Evolutionary conservation across 1,140 invertebrate genomes (phyloP).

Genomic region (Theocolax elegans): DNA sequence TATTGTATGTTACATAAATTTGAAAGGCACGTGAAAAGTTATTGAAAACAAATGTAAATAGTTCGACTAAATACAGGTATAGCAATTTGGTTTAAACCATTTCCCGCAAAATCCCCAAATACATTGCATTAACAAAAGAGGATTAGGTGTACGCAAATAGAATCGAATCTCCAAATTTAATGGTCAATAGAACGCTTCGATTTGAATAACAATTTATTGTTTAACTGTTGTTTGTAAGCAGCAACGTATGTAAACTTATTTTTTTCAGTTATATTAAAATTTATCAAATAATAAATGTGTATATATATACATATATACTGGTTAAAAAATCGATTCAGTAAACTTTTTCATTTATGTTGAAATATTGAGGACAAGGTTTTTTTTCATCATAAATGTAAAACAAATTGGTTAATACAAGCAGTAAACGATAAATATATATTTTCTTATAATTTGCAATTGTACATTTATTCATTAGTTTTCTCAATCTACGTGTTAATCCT

Average conservation of each 20-base stretch:
- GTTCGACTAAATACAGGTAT: background rate
- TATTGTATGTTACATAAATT: too few species aligned
- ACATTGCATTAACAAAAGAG: slow-evolving; percentile 23
- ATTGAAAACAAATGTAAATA: too few species aligned
- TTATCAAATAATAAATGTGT: background rate
- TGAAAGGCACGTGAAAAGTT: too few species aligned
- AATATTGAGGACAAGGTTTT: too few species aligned
- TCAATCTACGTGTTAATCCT: too few species aligned
- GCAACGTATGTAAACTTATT: background rate
- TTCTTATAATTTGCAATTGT: too few species aligned
- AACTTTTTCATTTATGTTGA: too few species aligned
- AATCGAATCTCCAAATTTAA: slow-evolving; percentile 10
- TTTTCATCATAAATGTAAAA: too few species aligned
- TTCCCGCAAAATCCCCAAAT: slow-evolving; percentile 12
- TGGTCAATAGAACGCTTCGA: background rate
- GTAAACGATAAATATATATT: too few species aligned
- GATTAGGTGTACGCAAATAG: slow-evolving; percentile 4
- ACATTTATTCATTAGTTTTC: too few species aligned
- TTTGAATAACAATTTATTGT: background rate
- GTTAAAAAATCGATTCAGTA: too few species aligned
- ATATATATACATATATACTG: background rate
- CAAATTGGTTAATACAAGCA: too few species aligned
- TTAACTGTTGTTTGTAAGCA: background rate
- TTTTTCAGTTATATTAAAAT: background rate
- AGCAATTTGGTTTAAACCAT: background rate